Base-by-base conservation (phyloP, 2,113 vertebrate genomes). In the Vireo altiloquus region DNA sequence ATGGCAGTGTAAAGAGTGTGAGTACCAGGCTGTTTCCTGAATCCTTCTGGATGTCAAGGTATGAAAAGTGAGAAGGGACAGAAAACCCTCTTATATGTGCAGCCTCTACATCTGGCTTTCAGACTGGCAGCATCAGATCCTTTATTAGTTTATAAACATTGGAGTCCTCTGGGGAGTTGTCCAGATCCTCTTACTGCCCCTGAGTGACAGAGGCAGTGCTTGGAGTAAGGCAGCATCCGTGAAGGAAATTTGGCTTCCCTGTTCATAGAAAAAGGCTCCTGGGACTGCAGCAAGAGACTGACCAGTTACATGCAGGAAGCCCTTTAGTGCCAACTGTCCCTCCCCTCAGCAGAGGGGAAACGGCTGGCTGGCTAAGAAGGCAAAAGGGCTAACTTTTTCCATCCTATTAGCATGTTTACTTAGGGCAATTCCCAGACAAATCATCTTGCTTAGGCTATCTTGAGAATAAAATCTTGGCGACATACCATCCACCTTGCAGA, bases 141-240 rank as follows among this genome's bases (percentile, higher is more conserved):
- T 92, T 87, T 83, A 89, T 89, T 94, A 82, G 86, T 92, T 92
- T 94, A 83, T 83, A 96, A 96, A 93, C 86, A 70, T 12, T 88
- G 71, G 61, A 86, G 42, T 81, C 59, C 82, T 96, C 82, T 0
- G 2, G 82, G 82, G 88, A 75, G 80, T 81, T 83, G 23, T 81
- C 88, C 68, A 89, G 85, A 92, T 92, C 76, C 52, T 71, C 76
- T 96, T 92, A 88, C 40, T 52, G 49, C 28, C 40, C 84, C 44
- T 92, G 80, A 92, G 52, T 90, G 80, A 87, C 52, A 87, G 53
- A 94, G 65, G 44, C 5, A 15, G 81, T 1, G 12, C 76, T 93
- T 87, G 72, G 79, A 89, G 52, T 89, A 84, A 37, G 27, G 39
- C 92, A 84, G 89, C 76, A 81, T 92, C 80, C 22, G 3, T 83